Conservation (phyloP, 2,797 vertebrate genomes). For the Leptoclinus maculatus region DNA sequence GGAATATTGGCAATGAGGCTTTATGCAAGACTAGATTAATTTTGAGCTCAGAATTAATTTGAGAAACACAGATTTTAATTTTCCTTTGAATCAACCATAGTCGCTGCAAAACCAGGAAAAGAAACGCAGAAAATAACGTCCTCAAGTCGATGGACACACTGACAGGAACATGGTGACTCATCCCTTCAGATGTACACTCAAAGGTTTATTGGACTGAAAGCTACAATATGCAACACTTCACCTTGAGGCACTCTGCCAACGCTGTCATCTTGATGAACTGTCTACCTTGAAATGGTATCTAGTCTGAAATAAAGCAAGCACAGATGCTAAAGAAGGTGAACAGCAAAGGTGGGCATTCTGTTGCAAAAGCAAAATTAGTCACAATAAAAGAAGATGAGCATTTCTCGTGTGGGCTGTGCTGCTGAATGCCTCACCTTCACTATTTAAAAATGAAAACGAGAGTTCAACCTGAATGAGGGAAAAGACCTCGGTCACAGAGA, state of each 20-base stretch:
- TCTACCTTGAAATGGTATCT: conserved; percentile 1
- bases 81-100: too few species aligned
- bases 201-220: conserved; percentile 4
- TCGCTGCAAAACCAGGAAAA: neutral
- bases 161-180: conserved; percentile 4
- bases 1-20: too few species aligned
- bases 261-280: conserved; percentile 24
- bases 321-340: neutral
- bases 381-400: too few species aligned
- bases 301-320: conserved; percentile 13
- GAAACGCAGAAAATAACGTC: neutral
- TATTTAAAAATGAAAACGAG: too few species aligned
- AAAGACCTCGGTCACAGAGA: too few species aligned
- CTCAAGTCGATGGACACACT: neutral
- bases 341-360: neutral
- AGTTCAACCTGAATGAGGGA: too few species aligned
- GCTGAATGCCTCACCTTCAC: too few species aligned
- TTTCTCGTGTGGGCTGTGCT: too few species aligned
- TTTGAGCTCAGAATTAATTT: neutral
- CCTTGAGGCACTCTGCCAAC: conserved; percentile 16
- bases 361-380: neutral
- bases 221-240: conserved; percentile 25
- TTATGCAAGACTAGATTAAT: neutral
- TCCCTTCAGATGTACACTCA: conserved; percentile 6
- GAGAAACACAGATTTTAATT: neutral